phyloP scores from a whole-genome alignment of 2,888 invertebrate genomes.

The Dynastes grantii region DNA sequence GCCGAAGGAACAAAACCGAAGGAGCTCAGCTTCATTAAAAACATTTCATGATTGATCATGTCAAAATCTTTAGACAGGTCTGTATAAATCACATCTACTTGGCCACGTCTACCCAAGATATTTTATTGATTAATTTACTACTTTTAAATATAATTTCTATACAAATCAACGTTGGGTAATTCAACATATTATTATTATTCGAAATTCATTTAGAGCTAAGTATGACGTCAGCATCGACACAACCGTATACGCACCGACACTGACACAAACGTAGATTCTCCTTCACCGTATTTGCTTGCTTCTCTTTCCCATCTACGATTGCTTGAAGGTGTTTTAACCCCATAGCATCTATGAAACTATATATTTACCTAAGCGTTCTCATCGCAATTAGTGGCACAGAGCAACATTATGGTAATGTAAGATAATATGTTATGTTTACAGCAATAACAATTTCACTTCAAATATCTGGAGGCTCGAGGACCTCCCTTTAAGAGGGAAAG shows the following conservation, averaged over 20 bases:
- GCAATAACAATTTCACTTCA: constrained; percentile 12
- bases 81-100: no score
- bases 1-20: no score
- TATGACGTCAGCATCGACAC: neutral
- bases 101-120: no score
- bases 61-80: no score
- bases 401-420: constrained; percentile 17
- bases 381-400: constrained; percentile 6
- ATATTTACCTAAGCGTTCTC: constrained; percentile 15
- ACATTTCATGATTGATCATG: no score
- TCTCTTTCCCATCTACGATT: neutral
- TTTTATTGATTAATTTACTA: no score
- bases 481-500: neutral
- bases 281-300: neutral
- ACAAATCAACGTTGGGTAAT: no score
- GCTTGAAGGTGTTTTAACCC: constrained; percentile 19
- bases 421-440: constrained; percentile 17
- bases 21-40: no score
- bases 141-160: no score
- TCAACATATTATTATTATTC: no score
- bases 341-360: constrained; percentile 3
- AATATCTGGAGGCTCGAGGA: constrained; percentile 2
- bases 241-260: neutral
- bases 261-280: neutral
- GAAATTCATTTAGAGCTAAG: neutral